phyloP scores from a whole-genome alignment of 1,140 invertebrate species.

The Cylas formicarius region DNA sequence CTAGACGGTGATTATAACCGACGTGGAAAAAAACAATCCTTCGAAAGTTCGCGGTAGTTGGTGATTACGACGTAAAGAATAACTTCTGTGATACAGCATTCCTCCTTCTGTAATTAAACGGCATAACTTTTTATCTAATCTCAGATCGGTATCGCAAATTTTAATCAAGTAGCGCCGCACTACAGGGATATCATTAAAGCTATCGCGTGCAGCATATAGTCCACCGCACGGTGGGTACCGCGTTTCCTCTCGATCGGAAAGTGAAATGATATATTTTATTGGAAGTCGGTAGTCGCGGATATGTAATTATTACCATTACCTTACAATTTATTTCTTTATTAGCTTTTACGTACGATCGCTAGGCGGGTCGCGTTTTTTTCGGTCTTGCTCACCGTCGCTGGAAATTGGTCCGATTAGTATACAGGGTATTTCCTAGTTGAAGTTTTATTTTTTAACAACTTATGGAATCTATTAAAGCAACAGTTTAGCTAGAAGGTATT shows the following conservation, averaged over 20 bases:
- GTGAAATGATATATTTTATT: constrained; percentile 20
- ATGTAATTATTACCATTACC: constrained; percentile 18
- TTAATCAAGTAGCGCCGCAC: constrained; percentile 11
- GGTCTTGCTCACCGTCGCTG: too few species aligned
- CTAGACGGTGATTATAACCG: too few species aligned
- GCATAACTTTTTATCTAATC: constrained; percentile 14
- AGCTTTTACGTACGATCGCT: too few species aligned
- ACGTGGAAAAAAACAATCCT: too few species aligned
- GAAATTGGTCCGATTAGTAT: too few species aligned
- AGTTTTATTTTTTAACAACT: too few species aligned
- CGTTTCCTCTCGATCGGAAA: neutral
- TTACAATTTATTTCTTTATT: constrained; percentile 20
- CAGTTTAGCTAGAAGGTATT: too few species aligned
- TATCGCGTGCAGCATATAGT: constrained; percentile 1
- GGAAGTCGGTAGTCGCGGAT: constrained; percentile 4
- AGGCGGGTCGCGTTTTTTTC: too few species aligned
- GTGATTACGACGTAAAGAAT: too few species aligned
- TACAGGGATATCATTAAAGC: constrained; percentile 8
- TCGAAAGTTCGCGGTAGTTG: too few species aligned
- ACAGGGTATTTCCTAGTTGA: too few species aligned
- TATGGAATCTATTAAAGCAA: too few species aligned
- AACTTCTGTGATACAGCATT: neutral
- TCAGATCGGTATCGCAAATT: constrained; percentile 14
- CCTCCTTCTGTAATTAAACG: constrained; percentile 8
- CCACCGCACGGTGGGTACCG: constrained; percentile 2